Evolutionary conservation across 2,113 vertebrate genomes (phyloP).

Genomic region (Cryptoleucopteryx plumbea): DNA sequence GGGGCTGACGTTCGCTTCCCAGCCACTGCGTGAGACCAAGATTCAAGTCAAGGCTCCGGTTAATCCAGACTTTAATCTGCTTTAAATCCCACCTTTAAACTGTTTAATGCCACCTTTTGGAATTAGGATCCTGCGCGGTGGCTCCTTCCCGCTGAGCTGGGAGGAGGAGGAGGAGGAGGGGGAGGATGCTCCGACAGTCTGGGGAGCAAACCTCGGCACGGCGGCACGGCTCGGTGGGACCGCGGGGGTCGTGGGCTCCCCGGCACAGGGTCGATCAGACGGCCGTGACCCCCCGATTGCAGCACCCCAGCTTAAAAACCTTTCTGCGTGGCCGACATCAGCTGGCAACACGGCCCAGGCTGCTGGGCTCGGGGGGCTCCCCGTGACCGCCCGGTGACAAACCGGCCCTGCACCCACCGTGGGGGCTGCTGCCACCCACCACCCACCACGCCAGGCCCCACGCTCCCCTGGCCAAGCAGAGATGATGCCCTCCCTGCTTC

Average conservation of each 20-base stretch:
- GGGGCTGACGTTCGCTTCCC: not conserved
- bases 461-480: not conserved
- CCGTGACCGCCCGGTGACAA: not conserved
- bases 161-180: not conserved
- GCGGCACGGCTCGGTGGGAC: no score
- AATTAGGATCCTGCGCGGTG: not conserved
- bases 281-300: rapidly evolving
- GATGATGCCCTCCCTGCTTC: not conserved
- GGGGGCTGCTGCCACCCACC: not conserved
- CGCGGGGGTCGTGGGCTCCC: rapidly evolving
- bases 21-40: not conserved
- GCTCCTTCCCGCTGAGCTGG: not conserved
- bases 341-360: not conserved
- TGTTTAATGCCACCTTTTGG: not conserved
- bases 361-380: not conserved
- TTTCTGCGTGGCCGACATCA: not conserved
- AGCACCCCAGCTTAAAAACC: rapidly evolving
- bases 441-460: not conserved
- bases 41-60: not conserved
- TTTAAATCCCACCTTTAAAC: not conserved
- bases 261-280: rapidly evolving
- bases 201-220: not conserved
- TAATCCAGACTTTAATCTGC: not conserved
- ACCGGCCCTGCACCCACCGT: not conserved
- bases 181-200: not conserved